Base-by-base conservation (phyloP, 2,888 invertebrate genomes). In the Unio pictorum region DNA sequence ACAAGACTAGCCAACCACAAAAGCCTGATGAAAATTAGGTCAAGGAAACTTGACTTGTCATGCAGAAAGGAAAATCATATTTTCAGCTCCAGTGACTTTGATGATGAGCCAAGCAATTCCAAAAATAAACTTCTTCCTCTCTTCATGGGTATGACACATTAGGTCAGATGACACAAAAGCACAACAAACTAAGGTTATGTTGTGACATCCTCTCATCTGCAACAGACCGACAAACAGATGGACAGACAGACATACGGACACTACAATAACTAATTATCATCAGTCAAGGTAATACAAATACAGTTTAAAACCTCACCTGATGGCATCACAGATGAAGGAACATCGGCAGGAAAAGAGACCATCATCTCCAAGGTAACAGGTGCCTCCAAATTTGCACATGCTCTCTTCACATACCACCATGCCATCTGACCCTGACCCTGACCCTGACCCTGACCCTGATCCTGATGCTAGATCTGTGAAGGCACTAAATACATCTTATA, bases 281-380 rank as follows among this genome's bases (percentile, higher is more conserved):
- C 55, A n/a, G 34, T 18, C 23, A 55, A 55, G n/a, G 18, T 61
- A 8, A 64, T 28, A 55, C 34, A 45, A 59, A 28, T 18, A 64
- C 60, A 55, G 17, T 54, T 55, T 4, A 3, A 7, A 11, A 45
- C 4, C 73, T 68, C 69, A 89, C 89, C 88, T 84, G 67, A 87
- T 79, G 55, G 88, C 86, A 55, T 93, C 93, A 89, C 95, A 96
- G 90, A 95, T 94, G 89, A 95, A 95, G 82, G 93, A 93, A 90
- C 95, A 95, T 78, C 94, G 93, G 89, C 95, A 95, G 65, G 93
- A 92, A 1, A 95, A 95, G 86, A 93, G 94, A 66, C 94, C 94
- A 86, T 95, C 95, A 8, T 93, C 92, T 55, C 94, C 95, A 67
- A 94, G 91, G 86, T 95, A 95, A 79, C 91, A 91, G 15, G 84